A percentile compares a stretch with the other conserved stretches of the same genome.
Evolutionary conservation across 2,888 invertebrate genomes (phyloP).

Genomic region (Mongoloraphidia duomilia): DNA sequence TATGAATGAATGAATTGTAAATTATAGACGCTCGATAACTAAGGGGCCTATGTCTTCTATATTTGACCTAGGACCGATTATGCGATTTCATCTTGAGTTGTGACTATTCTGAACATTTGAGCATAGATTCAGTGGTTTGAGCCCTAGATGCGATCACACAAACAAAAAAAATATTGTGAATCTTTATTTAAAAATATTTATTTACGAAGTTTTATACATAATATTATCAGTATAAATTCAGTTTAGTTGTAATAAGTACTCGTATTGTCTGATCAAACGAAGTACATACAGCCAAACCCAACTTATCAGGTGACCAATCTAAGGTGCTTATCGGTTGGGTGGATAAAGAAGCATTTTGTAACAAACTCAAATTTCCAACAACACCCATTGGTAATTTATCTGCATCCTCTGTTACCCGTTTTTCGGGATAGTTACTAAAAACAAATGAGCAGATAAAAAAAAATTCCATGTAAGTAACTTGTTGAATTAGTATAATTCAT

Average conservation of each 20-base stretch:
- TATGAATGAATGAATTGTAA: too few species aligned
- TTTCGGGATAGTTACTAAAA: slow-evolving; percentile 63
- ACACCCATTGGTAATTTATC: slow-evolving; percentile 64
- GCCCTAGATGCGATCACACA: too few species aligned
- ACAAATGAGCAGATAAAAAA: slow-evolving; percentile 10
- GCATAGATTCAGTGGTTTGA: too few species aligned
- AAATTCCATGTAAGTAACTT: neutral
- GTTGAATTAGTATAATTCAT: too few species aligned
- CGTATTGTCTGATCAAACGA: slow-evolving; percentile 85
- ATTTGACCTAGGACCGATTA: too few species aligned
- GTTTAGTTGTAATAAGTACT: slow-evolving; percentile 75
- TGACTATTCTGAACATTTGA: too few species aligned
- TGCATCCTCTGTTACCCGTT: slow-evolving; percentile 50
- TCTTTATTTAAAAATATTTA: too few species aligned
- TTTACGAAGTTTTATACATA: neutral
- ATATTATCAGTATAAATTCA: slow-evolving; percentile 47
- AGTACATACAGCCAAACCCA: slow-evolving; percentile 75
- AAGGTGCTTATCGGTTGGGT: slow-evolving; percentile 79
- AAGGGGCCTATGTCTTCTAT: too few species aligned
- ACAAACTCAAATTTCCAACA: slow-evolving; percentile 53
- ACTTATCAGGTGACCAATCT: slow-evolving; percentile 86
- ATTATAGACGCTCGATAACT: too few species aligned
- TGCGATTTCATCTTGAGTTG: too few species aligned
- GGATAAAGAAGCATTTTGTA: slow-evolving; percentile 71
- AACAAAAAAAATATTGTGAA: too few species aligned